Evolutionary conservation across 2,888 invertebrate genomes (phyloP), one percentile per base, ranked within the genome.

Genomic region (Julus scanicus): DNA sequence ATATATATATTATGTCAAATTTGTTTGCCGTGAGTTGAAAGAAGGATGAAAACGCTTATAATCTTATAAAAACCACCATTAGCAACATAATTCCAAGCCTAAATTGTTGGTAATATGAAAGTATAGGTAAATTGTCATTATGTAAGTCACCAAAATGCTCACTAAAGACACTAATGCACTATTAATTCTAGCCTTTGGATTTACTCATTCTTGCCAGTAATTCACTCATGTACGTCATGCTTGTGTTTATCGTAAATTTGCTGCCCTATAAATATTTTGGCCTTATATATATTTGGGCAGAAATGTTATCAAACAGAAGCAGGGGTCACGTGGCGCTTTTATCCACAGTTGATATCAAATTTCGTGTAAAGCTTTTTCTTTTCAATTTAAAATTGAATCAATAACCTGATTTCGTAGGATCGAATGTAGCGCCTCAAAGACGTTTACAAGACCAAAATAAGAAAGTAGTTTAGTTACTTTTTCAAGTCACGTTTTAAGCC

Each of bases 361-460:
- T 39, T 37, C 15, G 37, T 80, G 13, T 80, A 37, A 80, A 37
- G 80, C 37, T 80, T 37, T 80, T 9, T 37, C 13, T 80, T 80
- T 80, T 80, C 80, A 39, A 80, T 80, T 80, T 80, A 37, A 80
- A 80, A 80, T 80, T 37, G 80, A 80, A 80, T 80, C 37, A 80
- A 39, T 80, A 80, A 80, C 37, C 80, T 37, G 80, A 80, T 80
- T 80, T 80, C 37, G 13, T 29, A 37, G 13, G 37, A 80, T 80
- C 80, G 80, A 80, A 80, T 80, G 13, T 80, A 29, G 8, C 71
- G 15, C 9, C 29, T 71, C 37, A 15, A 29, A 80, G 13, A 37
- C 80, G 11, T 15, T 4, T 5, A 2, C 80, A 80, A 37, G 37
- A 37, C 4, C 29, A 71, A 29, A 29, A 71, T 71, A 29, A 71